A percentile compares a stretch with the other conserved stretches of the same genome.
Conservation (phyloP, 2,888 invertebrate species). For the Habroteleia sp. region DNA sequence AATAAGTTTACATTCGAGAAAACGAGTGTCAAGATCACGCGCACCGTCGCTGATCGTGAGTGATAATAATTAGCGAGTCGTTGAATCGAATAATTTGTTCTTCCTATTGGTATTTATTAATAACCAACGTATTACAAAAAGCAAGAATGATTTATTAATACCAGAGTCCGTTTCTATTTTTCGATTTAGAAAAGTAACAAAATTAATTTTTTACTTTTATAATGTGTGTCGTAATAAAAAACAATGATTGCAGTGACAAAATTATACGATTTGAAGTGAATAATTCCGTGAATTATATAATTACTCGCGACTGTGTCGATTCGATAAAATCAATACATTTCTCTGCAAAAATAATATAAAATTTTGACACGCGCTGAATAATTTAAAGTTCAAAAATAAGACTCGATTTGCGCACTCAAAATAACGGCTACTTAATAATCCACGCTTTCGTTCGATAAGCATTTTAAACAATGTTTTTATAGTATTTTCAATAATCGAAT, state of each 20-base stretch:
- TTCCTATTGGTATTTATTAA: slow-evolving; percentile 27
- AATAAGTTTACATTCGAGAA: slow-evolving; percentile 38
- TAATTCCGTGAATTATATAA: slow-evolving; percentile 25
- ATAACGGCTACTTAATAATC: slow-evolving; percentile 34
- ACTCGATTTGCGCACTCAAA: slow-evolving; percentile 4
- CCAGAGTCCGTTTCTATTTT: too few relatives aligned
- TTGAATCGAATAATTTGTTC: slow-evolving; percentile 30
- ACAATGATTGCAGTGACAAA: not conserved
- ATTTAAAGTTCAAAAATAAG: slow-evolving; percentile 37
- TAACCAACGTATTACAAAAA: slow-evolving; percentile 9
- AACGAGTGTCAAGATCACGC: slow-evolving; percentile 54
- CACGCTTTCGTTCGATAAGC: slow-evolving; percentile 5
- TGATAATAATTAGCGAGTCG: slow-evolving; percentile 44
- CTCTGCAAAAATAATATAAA: slow-evolving; percentile 27
- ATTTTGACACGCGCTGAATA: slow-evolving; percentile 43
- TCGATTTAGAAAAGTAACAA: not conserved
- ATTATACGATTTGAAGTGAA: not conserved
- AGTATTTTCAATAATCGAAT: slow-evolving; percentile 18
- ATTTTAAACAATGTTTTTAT: slow-evolving; percentile 23
- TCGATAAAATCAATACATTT: slow-evolving; percentile 37
- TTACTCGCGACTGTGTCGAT: slow-evolving; percentile 5
- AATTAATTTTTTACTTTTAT: too few relatives aligned
- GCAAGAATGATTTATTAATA: too few relatives aligned
- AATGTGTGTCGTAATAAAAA: too few relatives aligned
- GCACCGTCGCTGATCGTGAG: slow-evolving; percentile 37